Percentiles rank a stretch among this genome's conserved stretches.
These are phyloP conservation scores for Drosophila mettleri DNA, from an alignment of 2,888 invertebrate genomes.

Conservation along the genomic window DNA sequence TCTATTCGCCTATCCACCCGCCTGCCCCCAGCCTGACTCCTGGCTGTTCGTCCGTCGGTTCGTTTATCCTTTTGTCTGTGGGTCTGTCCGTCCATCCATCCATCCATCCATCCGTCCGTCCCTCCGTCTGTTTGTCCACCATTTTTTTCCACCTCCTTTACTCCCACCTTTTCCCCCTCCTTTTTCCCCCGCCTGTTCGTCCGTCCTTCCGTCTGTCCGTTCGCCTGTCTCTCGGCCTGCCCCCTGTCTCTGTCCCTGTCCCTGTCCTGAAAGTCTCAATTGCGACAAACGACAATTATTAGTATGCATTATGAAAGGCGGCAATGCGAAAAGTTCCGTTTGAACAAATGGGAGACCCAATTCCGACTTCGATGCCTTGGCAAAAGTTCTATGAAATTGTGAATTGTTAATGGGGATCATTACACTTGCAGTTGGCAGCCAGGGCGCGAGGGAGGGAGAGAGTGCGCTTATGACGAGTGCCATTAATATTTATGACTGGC, in stretches of 20 bases:
- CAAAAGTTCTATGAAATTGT: conserved; percentile 13
- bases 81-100: not conserved
- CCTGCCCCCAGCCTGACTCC: not conserved
- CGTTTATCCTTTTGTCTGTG: not conserved
- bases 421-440: not conserved
- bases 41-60: not conserved
- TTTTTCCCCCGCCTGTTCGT: no score
- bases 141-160: no score
- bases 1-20: not conserved
- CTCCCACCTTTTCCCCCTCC: no score
- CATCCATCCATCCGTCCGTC: no score
- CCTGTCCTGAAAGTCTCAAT: conserved; percentile 6
- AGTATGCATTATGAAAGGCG: conserved; percentile 16
- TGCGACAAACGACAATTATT: conserved; percentile 20
- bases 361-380: not conserved
- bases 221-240: not conserved
- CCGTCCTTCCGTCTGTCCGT: no score
- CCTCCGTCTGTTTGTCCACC: no score
- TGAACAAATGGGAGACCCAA: not conserved
- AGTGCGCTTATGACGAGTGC: not conserved
- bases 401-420: conserved; percentile 1
- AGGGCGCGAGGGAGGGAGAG: no score
- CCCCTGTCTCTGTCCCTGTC: not conserved
- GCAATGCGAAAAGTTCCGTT: conserved; percentile 1
- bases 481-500: conserved; percentile 1